Conservation (phyloP, 2,797 vertebrate genomes). For the Philypnodon macrostomus region DNA sequence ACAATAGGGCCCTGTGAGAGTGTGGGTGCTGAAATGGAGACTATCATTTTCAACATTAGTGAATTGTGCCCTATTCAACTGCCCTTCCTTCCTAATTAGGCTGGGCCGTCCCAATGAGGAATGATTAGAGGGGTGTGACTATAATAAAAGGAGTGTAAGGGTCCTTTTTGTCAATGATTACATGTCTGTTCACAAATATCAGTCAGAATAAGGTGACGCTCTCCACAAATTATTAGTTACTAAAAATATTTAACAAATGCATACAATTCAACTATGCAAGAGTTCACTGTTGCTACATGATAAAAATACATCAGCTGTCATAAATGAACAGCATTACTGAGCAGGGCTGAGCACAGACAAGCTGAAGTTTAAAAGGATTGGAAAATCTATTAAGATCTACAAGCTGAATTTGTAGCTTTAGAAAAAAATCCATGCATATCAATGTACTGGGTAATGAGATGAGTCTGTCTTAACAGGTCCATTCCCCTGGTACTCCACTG, state of each 20-base stretch:
- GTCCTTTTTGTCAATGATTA: conserved; percentile 7
- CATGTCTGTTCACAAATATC: neutral
- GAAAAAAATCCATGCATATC: no score
- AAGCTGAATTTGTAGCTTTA: no score
- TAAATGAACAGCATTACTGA: conserved; percentile 42
- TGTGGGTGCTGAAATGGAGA: conserved; percentile 48
- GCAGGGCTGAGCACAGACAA: conserved; percentile 33
- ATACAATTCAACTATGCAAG: conserved; percentile 14
- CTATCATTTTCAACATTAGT: conserved; percentile 56
- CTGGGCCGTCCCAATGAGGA: conserved; percentile 29
- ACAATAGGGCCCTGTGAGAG: conserved; percentile 32
- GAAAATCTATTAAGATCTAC: no score
- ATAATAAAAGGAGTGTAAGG: conserved; percentile 30
- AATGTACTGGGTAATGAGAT: no score
- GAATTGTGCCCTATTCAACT: conserved; percentile 37
- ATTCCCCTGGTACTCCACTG: no score
- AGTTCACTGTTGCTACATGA: conserved; percentile 18
- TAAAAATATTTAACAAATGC: conserved; percentile 41
- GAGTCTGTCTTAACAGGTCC: no score
- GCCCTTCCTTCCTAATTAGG: conserved; percentile 35
- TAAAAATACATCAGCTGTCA: conserved; percentile 55
- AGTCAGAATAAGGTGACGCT: no score
- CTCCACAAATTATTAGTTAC: no score
- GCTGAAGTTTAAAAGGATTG: neutral
- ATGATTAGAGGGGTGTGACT: conserved; percentile 41